A percentile compares a stretch with the other conserved stretches of the same genome.
Evolutionary conservation across 23 tunicate species (phyloP).

Genomic region (Clavelina lepadiformis): DNA sequence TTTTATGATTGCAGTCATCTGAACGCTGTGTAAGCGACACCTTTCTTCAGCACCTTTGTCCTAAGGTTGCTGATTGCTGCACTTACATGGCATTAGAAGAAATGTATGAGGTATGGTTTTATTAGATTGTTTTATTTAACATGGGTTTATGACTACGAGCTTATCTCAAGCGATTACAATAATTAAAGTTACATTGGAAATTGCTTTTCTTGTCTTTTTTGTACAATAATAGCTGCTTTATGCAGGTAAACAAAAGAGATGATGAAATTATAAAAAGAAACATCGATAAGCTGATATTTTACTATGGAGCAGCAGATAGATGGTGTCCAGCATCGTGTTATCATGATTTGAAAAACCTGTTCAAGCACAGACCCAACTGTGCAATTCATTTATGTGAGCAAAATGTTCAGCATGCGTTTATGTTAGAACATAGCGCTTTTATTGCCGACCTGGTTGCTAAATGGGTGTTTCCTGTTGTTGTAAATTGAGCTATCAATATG

Average conservation of each 20-base stretch:
- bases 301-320: conserved; percentile 66
- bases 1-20: no score
- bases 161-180: no score
- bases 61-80: conserved; percentile 37
- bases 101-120: conserved; percentile 52
- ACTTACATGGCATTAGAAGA: conserved; percentile 75
- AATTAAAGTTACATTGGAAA: no score
- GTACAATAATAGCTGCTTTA: no score
- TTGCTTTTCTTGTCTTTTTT: no score
- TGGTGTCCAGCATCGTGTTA: conserved; percentile 77
- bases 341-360: conserved; percentile 18
- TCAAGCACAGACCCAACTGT: conserved; percentile 1
- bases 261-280: conserved; percentile 39
- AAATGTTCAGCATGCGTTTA: conserved; percentile 61
- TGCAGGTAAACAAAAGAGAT: conserved; percentile 55
- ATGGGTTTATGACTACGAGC: no score
- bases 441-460: conserved; percentile 56
- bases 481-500: no score
- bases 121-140: no score
- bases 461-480: no score
- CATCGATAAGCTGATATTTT: conserved; percentile 56
- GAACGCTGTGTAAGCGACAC: no score
- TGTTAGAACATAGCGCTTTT: conserved; percentile 28
- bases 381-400: conserved; percentile 32
- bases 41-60: conserved; percentile 19